Conservation (phyloP, 2,888 invertebrate genomes). For the Acronicta psi region DNA sequence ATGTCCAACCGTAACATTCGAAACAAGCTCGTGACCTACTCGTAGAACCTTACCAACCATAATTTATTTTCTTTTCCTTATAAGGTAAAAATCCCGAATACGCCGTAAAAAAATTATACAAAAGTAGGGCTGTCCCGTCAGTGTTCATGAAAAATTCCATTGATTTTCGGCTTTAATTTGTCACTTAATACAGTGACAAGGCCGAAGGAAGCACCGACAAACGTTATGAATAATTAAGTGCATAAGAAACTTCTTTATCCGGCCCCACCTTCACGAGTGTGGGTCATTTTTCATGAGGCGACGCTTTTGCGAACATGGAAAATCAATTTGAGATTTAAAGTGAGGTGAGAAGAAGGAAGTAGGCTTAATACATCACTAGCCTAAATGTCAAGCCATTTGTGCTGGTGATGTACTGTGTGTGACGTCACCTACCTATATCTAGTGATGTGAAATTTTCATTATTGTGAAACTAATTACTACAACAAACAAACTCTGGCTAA, state of each 20-base stretch:
- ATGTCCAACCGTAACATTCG: too few species aligned
- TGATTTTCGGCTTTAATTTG: constrained; percentile 76
- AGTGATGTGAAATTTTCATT: too few species aligned
- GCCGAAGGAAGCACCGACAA: constrained; percentile 75
- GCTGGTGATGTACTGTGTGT: neutral
- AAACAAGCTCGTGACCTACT: too few species aligned
- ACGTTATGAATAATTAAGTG: constrained; percentile 87
- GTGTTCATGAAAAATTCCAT: constrained; percentile 47
- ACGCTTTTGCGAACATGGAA: constrained; percentile 67
- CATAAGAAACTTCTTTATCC: constrained; percentile 75
- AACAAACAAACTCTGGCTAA: too few species aligned
- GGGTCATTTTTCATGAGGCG: constrained; percentile 73
- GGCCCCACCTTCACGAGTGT: constrained; percentile 65
- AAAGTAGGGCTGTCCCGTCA: constrained; percentile 14
- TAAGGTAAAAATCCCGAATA: neutral
- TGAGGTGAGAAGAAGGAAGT: neutral
- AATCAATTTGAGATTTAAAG: constrained; percentile 64
- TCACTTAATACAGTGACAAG: constrained; percentile 82
- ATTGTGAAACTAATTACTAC: too few species aligned
- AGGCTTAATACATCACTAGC: too few species aligned
- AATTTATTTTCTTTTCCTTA: too few species aligned
- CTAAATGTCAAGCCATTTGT: too few species aligned
- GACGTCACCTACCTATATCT: neutral
- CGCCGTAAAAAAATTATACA: constrained; percentile 15
- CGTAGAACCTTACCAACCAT: too few species aligned